Conservation (phyloP, 2,113 vertebrate genomes). For the Sinosuthora webbiana region DNA sequence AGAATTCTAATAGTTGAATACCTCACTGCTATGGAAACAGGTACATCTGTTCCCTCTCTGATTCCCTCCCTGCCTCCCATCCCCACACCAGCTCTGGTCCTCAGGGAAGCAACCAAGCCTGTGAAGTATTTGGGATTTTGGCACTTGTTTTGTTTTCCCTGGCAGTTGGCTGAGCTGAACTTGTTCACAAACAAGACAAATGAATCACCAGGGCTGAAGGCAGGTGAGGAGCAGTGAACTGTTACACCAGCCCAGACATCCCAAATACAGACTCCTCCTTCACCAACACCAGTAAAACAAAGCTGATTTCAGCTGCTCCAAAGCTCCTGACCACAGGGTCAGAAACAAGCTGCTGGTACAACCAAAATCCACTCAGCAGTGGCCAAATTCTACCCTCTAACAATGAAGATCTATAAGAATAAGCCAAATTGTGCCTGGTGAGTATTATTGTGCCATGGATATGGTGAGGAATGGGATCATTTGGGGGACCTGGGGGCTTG, state of each 20-base stretch:
- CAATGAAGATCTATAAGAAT: not conserved
- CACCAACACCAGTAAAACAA: not conserved
- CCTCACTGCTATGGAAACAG: not conserved
- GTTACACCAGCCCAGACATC: not conserved
- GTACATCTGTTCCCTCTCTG: not conserved
- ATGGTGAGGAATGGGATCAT: not conserved
- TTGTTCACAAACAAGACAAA: not conserved
- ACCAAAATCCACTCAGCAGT: not conserved
- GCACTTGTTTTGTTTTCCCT: not conserved
- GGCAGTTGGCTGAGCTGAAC: not conserved
- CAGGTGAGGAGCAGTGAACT: not conserved
- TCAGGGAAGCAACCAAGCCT: not conserved
- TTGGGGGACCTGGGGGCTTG: not conserved
- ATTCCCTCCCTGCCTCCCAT: not conserved
- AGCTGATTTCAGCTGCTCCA: not conserved
- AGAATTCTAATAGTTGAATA: not conserved
- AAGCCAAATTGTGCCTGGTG: not conserved
- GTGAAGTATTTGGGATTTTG: not conserved
- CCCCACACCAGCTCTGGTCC: not conserved
- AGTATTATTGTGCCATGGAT: fast-evolving
- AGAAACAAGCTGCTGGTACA: not conserved
- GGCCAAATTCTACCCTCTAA: not conserved
- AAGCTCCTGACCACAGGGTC: fast-evolving
- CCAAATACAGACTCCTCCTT: not conserved
- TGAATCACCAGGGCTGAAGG: not conserved